phyloP scores from a whole-genome alignment of 2,888 invertebrate species.

The Abscondita cerata region DNA sequence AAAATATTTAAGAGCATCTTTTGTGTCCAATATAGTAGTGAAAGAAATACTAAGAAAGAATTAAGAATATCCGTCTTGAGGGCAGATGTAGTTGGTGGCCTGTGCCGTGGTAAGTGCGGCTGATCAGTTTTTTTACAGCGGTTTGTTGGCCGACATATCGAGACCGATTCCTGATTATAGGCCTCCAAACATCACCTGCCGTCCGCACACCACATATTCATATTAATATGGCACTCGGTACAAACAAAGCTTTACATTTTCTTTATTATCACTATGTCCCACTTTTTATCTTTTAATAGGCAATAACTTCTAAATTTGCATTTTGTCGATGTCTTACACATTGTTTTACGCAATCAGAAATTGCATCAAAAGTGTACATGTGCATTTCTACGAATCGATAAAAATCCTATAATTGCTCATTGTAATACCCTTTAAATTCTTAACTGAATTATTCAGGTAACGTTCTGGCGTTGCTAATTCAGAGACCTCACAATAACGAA shows the following conservation, averaged over 20 bases:
- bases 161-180: conserved; percentile 51
- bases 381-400: not conserved
- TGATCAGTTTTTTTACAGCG: conserved; percentile 46
- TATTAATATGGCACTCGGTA: conserved; percentile 33
- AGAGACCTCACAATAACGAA: not conserved
- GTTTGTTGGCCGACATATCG: conserved; percentile 50
- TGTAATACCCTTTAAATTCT: not conserved
- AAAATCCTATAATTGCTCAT: not conserved
- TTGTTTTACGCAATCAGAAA: not conserved
- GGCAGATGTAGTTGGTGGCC: conserved; percentile 43
- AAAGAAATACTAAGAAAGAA: conserved; percentile 44
- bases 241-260: conserved; percentile 20
- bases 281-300: conserved; percentile 1
- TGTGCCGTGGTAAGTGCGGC: conserved; percentile 45
- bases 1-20: conserved; percentile 48
- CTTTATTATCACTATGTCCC: conserved; percentile 3
- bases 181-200: conserved; percentile 41
- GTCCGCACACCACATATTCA: conserved; percentile 37
- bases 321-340: not conserved
- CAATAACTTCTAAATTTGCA: not conserved
- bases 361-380: not conserved
- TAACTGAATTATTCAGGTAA: not conserved
- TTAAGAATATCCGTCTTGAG: conserved; percentile 41
- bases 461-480: not conserved
- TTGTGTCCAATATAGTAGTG: conserved; percentile 45